Base-by-base conservation (phyloP, 2,113 vertebrate species). In the Numenius arquata region DNA sequence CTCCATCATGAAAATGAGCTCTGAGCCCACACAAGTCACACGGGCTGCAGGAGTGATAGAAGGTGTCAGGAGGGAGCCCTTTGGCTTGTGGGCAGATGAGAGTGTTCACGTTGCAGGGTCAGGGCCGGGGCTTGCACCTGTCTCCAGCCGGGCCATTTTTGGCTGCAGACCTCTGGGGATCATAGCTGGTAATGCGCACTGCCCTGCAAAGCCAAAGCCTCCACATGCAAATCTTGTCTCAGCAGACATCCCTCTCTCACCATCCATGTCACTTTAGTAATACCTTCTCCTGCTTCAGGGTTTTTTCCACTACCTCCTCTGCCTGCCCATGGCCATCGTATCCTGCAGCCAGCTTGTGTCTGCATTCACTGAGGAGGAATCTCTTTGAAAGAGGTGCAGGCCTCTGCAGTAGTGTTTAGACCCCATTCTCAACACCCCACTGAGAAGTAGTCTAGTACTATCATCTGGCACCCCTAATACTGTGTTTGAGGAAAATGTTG, bases 1-100 rank as follows among this genome's bases (percentile, higher is more conserved):
- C 84, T 85, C 89, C 20, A 1, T 19, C 96, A 98, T 98, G 98
- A 91, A 98, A 98, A 98, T 97, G 92, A 98, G 95, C 89, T 88
- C 93, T 56, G 93, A 94, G 97, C 96, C 96, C 91, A 90, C 94
- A 70, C 58, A 25, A 58, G 92, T 92, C 88, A 58, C 95, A 15
- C 2, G 36, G 55, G 74, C 82, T 87, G 67, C 36, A n/a, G 96
- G 89, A 95, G 93, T 20, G 79, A 48, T 66, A 92, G 95, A 88
- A 96, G 86, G 86, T 67, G 61, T 7, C 88, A 77, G 74, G 89
- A 81, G 63, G 48, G 45, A 93, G 61, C 79, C 63, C 82, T 75
- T 18, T 26, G 70, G 47, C 74, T 32, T 26, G 77, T 1, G 5
- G 81, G 72, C 59, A 85, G 75, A 55, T 74, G 43, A 66, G 12